Conservation (phyloP, 2,113 vertebrate genomes). For the Tragelaphus buxtoni region DNA sequence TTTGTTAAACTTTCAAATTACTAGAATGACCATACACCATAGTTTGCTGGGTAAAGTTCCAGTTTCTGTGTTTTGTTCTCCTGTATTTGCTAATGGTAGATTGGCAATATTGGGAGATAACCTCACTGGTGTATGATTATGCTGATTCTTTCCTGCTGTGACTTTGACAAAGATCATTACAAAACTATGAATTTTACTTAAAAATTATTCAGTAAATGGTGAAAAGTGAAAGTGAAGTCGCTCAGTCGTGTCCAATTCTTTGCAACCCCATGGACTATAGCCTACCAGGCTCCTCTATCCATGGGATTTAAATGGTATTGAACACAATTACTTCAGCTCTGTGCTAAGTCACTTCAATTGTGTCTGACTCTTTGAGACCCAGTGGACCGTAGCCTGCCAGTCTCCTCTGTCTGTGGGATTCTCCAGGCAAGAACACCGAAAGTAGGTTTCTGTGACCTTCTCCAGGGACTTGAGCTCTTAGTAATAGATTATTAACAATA, state of each 20-base stretch:
- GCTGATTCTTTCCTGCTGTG: background rate
- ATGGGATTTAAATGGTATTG: no score
- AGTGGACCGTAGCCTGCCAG: fast-evolving
- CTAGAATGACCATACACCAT: background rate
- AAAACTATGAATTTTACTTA: background rate
- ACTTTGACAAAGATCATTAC: background rate
- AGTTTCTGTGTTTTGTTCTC: background rate
- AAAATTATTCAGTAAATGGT: background rate
- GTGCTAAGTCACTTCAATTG: background rate
- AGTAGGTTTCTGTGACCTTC: background rate
- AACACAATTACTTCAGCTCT: background rate
- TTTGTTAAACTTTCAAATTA: background rate
- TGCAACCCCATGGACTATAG: no score
- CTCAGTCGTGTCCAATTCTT: no score
- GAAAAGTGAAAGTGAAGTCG: no score
- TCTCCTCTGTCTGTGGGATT: background rate
- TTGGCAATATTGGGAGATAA: background rate
- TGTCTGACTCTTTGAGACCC: background rate
- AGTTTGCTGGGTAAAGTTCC: background rate
- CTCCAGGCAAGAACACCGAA: fast-evolving
- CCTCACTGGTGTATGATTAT: background rate
- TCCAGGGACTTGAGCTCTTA: background rate
- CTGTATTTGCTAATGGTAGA: background rate
- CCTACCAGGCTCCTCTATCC: no score
- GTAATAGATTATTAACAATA: background rate